Conservation (phyloP, 2,113 vertebrate species). For the Chloropsis hardwickii region DNA sequence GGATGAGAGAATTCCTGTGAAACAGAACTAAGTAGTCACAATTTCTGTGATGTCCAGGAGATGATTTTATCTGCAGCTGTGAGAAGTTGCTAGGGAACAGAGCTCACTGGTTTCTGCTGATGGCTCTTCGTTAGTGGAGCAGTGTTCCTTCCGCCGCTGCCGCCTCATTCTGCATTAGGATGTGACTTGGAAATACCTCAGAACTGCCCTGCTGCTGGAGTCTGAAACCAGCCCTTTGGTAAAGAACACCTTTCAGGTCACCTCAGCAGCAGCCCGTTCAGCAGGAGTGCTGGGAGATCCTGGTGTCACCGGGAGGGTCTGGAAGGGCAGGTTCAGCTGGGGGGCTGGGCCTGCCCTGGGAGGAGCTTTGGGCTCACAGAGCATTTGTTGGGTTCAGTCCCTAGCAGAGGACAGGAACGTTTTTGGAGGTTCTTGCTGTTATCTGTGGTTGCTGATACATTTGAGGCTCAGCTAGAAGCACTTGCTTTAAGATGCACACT, state of each 20-base stretch:
- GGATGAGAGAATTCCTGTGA: neutral
- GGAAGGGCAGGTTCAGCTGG: neutral
- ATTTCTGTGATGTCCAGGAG: neutral
- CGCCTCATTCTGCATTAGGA: neutral
- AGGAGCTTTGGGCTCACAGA: neutral
- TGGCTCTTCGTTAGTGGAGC: neutral
- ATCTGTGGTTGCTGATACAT: neutral
- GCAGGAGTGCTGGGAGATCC: no score
- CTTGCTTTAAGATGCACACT: rapidly evolving
- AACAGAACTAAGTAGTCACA: neutral
- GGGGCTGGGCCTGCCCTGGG: neutral
- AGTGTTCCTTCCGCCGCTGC: neutral
- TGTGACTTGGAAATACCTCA: neutral
- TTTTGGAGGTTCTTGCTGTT: neutral
- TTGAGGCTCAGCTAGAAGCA: neutral
- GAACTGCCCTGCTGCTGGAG: neutral
- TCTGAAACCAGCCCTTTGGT: neutral
- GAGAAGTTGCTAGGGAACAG: constrained; percentile 63
- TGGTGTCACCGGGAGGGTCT: rapidly evolving
- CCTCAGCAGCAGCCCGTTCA: no score
- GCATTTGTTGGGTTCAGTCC: neutral
- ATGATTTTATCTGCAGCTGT: constrained; percentile 32
- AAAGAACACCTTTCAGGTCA: neutral
- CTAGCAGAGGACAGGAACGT: neutral
- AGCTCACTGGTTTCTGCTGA: neutral